These are phyloP conservation scores for Siderastrea siderea DNA, from an alignment of 92 coral and sea anemone species.

Conservation along the genomic window DNA sequence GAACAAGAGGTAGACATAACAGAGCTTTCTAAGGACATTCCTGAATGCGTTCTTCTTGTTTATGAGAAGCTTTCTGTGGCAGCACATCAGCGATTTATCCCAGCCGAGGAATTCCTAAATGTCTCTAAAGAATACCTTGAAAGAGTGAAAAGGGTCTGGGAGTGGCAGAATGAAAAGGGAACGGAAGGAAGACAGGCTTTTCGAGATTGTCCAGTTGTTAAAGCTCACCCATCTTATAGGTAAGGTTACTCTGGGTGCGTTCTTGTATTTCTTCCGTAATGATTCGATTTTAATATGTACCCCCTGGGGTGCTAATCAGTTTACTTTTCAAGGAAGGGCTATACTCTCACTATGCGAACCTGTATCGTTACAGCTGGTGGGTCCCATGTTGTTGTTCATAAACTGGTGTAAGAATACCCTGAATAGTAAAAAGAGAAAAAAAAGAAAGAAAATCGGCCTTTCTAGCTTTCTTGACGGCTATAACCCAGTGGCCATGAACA, in stretches of 20 bases:
- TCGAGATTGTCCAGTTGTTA: constrained; percentile 64
- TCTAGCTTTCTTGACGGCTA: no score
- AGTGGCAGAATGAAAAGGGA: constrained; percentile 81
- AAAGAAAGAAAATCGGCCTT: no score
- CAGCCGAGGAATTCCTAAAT: constrained; percentile 64
- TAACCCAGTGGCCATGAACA: no score
- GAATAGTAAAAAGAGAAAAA: no score
- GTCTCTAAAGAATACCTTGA: constrained; percentile 68
- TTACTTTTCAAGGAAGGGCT: no score
- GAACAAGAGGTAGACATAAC: constrained; percentile 46
- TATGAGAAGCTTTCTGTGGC: constrained; percentile 57
- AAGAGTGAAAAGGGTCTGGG: constrained; percentile 73
- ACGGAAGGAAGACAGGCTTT: constrained; percentile 45
- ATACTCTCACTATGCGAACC: no score
- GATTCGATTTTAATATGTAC: no score
- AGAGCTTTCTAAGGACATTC: constrained; percentile 69
- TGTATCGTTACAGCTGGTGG: no score
- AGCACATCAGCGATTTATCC: constrained; percentile 65
- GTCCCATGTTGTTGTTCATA: no score
- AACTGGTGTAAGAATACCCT: no score
- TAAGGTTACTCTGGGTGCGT: constrained; percentile 6
- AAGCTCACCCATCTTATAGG: constrained; percentile 75
- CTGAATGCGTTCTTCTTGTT: constrained; percentile 66
- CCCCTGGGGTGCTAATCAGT: no score
- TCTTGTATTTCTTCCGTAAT: no score